Conservation (phyloP, 1,140 invertebrate species). For the Tribolium madens region DNA sequence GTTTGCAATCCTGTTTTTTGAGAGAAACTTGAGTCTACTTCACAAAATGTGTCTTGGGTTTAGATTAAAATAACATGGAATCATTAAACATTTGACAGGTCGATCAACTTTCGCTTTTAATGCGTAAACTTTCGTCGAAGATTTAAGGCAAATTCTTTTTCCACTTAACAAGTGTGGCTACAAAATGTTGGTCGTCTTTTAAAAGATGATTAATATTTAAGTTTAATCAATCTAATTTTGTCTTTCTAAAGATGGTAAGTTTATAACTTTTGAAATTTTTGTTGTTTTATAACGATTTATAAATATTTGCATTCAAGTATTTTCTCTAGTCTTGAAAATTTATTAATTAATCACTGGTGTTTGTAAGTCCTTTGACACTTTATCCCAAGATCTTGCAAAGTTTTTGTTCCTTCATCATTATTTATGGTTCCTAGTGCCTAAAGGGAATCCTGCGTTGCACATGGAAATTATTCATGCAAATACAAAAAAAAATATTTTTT, state of each 20-base stretch:
- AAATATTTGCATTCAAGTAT: slow-evolving; percentile 27
- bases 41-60: neutral
- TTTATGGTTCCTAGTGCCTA: slow-evolving; percentile 14
- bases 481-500: neutral
- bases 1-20: neutral
- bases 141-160: neutral
- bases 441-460: slow-evolving; percentile 2
- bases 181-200: neutral
- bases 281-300: slow-evolving; percentile 15
- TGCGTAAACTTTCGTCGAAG: neutral
- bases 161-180: neutral
- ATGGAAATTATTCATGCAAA: slow-evolving; percentile 23
- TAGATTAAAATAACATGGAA: neutral
- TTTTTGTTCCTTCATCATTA: slow-evolving; percentile 35
- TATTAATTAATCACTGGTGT: slow-evolving; percentile 35
- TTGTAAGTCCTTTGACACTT: slow-evolving; percentile 29
- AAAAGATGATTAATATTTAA: slow-evolving; percentile 8
- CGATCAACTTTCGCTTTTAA: too few relatives aligned
- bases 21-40: slow-evolving; percentile 6
- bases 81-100: neutral
- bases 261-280: neutral
- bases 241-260: slow-evolving; percentile 1
- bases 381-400: slow-evolving; percentile 33
- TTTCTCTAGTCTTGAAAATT: slow-evolving; percentile 14
- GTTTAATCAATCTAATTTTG: slow-evolving; percentile 16